Evolutionary conservation across 1,140 invertebrate species (phyloP), one percentile per base, ranked within the genome.

Genomic region (Calliphora vicina): DNA sequence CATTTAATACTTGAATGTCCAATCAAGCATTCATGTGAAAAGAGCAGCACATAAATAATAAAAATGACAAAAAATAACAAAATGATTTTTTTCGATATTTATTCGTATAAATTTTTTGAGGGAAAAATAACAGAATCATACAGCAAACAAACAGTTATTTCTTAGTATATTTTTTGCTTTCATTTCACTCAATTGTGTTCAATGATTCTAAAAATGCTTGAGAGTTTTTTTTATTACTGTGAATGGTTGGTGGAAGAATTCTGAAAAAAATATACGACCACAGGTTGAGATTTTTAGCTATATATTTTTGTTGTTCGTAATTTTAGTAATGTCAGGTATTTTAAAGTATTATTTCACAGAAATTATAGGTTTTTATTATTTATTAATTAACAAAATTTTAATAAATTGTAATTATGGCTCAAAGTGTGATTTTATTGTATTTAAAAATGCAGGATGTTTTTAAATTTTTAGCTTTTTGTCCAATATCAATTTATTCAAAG

Each of bases 1-100:
- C 74, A 67, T 67, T 67, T 67, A 67, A 23, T 20, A 78, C 35
- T 78, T 43, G 74, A 78, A 43, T 78, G 74, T 78, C 74, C 74
- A 78, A 78, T 78, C 74, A 78, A 78, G 74, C 74, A 43, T 42
- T 78, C 74, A 78, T 78, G 29, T 78, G 74, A 43, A 78, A 43
- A 78, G 42, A 29, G 74, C 29, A 29, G 74, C 29, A 15, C 74
- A 78, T 78, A 78, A 78, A 78, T 78, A 78, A 43, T 78, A 78
- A 42, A 57, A 50, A 35, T 78, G 29, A 78, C 74, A 43, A 78
- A 73, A 73, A 67, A 67, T 67, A 67, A 67, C 57, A 67, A 67
- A 67, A 67, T 4, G n/a, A 20, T 61, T 20, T 61, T 17, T 15
- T 12, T 50, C 10, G 2, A 2, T 50, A 5, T 50, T 15, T n/a